Conservation (phyloP, 2,888 invertebrate species). For the Heterodera filipjevi region DNA sequence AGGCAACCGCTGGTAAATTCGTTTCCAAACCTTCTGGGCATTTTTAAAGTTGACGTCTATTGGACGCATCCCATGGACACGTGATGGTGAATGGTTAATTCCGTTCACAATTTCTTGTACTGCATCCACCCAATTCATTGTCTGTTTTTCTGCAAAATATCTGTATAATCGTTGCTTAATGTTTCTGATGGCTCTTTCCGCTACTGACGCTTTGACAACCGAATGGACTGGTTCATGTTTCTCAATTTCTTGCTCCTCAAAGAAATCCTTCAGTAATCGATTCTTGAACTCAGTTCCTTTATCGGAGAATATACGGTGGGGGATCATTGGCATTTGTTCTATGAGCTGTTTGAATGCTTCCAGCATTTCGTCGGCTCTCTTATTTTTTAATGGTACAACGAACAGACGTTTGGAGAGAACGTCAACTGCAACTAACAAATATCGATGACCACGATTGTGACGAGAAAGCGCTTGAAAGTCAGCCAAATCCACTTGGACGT, state of each 20-base stretch:
- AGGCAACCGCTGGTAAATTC: not conserved
- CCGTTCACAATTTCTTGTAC: not conserved
- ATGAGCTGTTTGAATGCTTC: not conserved
- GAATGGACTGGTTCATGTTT: slow-evolving; percentile 11
- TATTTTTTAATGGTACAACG: slow-evolving; percentile 13
- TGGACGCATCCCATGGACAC: slow-evolving; percentile 10
- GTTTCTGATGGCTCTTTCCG: slow-evolving; percentile 21
- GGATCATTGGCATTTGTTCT: slow-evolving; percentile 9
- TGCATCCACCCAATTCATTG: slow-evolving; percentile 5
- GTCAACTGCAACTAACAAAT: slow-evolving; percentile 18
- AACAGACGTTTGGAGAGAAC: slow-evolving; percentile 16
- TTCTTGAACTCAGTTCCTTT: slow-evolving; percentile 3
- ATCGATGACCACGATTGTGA: slow-evolving; percentile 21
- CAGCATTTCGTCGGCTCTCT: too few relatives aligned
- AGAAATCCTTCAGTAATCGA: not conserved
- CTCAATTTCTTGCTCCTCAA: slow-evolving; percentile 16
- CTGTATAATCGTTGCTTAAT: slow-evolving; percentile 21
- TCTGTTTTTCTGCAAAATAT: slow-evolving; percentile 8
- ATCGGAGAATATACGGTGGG: slow-evolving; percentile 6
- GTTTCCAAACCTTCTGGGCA: slow-evolving; percentile 4
- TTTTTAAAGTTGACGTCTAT: not conserved
- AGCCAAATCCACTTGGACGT: slow-evolving; percentile 15
- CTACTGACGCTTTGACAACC: slow-evolving; percentile 12
- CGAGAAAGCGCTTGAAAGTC: slow-evolving; percentile 7
- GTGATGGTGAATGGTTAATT: not conserved